These are phyloP conservation scores for Clamator glandarius DNA, from an alignment of 2,797 vertebrate genomes.

Conservation along the genomic window DNA sequence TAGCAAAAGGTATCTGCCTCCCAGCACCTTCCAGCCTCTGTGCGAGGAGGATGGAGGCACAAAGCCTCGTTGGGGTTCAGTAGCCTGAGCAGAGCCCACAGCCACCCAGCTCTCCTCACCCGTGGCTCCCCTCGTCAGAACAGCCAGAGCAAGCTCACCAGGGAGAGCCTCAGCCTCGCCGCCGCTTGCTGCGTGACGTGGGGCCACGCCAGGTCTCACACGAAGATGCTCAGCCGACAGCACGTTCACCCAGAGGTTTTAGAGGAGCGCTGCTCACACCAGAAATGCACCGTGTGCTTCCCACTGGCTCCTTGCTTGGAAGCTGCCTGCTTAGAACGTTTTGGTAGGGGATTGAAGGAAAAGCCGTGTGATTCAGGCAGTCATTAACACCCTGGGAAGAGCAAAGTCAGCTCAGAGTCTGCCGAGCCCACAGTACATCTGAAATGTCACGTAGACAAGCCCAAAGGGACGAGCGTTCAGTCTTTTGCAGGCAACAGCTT, in stretches of 20 bases:
- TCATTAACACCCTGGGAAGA: not conserved
- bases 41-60: fast-evolving
- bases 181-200: fast-evolving
- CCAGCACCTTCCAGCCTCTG: not conserved
- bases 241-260: fast-evolving
- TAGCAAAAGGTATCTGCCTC: not conserved
- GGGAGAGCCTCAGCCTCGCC: too few species aligned
- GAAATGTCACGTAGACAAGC: not conserved
- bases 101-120: not conserved
- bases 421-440: not conserved
- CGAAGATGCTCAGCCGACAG: fast-evolving
- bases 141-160: not conserved
- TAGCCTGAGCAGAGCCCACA: not conserved
- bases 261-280: not conserved
- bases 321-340: not conserved
- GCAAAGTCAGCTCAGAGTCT: not conserved
- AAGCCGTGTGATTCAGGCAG: not conserved
- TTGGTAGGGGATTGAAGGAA: not conserved
- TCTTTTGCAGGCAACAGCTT: not conserved
- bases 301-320: fast-evolving
- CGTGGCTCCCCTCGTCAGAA: not conserved
- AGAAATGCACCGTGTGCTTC: fast-evolving
- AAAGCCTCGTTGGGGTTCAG: too few species aligned
- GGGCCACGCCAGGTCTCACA: not conserved
- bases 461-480: not conserved